Evolutionary conservation across 2,113 vertebrate species (phyloP), one percentile per base, ranked within the genome.

Genomic region (Misgurnus anguillicaudatus): DNA sequence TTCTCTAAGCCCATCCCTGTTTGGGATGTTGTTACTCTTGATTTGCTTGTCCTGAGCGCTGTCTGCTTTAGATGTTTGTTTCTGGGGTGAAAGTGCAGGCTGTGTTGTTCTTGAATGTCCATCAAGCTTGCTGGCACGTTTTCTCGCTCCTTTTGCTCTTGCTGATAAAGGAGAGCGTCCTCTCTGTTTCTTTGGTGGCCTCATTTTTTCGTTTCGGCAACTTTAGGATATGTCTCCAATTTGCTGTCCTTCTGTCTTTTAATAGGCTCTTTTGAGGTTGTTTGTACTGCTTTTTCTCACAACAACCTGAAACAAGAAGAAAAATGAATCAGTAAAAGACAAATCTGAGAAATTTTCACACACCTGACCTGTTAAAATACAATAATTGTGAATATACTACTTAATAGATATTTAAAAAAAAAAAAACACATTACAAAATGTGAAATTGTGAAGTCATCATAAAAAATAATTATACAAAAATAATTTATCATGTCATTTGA

Each of bases 171-270:
- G 92, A 38, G 92, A 91, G 71, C 88, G 88, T 48, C 87, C 92
- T 81, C 87, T 91, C 82, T 80, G 89, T 82, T 92, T 96, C 89
- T 94, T 96, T 85, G 91, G 83, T 9, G 95, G 91, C 88, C 94
- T 95, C 95, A 96, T 73, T 31, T 70, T 70, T 71, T 53, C 21
- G 51, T 17, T 80, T 73, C 83, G 80, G 7, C n/a, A 41, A 53
- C 6, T 62, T 31, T 31, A 57, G 8, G 19, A 19, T n/a, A n/a
- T 17, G 16, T 47, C 1, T 5, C 14, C 51, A 70, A 81, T 65
- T 47, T 45, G 31, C 86, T 39, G 64, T 84, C 19, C 68, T 19
- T 75, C 42, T 82, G 60, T 48, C 62, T 55, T 80, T 86, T 78
- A 78, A 75, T 78, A 42, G 42, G 36, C 61, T 77, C 48, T 64